phyloP scores from a whole-genome alignment of 2,888 invertebrate genomes.

The Branchellion lobata region DNA sequence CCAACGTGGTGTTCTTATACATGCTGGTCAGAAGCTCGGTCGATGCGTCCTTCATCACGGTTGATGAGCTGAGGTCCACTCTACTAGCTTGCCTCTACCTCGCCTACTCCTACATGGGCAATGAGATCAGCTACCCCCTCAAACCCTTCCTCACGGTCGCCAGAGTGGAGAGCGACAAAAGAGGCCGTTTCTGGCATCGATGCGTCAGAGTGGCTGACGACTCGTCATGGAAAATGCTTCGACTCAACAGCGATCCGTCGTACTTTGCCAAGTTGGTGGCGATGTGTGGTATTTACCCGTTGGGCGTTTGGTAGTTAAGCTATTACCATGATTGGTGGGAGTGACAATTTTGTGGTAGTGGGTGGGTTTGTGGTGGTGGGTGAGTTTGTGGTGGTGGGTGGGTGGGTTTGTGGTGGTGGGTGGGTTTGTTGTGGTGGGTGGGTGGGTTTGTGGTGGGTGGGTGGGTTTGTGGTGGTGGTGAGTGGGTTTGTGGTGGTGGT shows the following conservation, averaged over 20 bases:
- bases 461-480: too few species aligned
- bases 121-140: conserved; percentile 94
- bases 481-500: too few species aligned
- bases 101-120: conserved; percentile 99
- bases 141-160: conserved; percentile 92
- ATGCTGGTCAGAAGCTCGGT: conserved; percentile 40
- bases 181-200: conserved; percentile 88
- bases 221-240: conserved; percentile 89
- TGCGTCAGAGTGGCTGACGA: conserved; percentile 74
- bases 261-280: conserved; percentile 94
- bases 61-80: conserved; percentile 60
- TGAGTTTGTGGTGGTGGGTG: too few species aligned
- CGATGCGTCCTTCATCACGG: conserved; percentile 56
- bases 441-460: too few species aligned
- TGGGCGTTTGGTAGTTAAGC: too few species aligned
- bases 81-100: conserved; percentile 96
- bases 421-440: background rate
- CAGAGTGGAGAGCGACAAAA: conserved; percentile 72
- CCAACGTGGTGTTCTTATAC: conserved; percentile 45
- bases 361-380: too few species aligned
- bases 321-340: too few species aligned
- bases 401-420: background rate
- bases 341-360: too few species aligned
- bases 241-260: conserved; percentile 95
- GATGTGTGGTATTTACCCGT: background rate